These are phyloP conservation scores for Phaethon lepturus DNA, from an alignment of 2,113 vertebrate genomes.

Conservation along the genomic window DNA sequence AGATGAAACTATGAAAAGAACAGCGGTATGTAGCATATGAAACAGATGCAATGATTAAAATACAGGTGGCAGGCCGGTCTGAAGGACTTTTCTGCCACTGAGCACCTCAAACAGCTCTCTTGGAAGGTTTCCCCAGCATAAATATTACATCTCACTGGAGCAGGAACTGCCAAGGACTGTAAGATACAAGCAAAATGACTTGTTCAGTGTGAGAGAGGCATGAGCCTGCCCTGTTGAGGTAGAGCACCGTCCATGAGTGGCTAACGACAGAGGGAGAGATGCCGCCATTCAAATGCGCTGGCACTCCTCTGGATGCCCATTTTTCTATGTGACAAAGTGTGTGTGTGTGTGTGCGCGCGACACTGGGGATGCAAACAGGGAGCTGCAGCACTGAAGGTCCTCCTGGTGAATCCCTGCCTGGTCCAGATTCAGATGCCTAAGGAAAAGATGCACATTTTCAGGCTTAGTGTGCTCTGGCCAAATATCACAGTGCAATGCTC, in stretches of 20 bases:
- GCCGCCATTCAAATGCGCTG: background rate
- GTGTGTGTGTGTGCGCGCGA: background rate
- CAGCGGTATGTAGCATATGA: fast-evolving
- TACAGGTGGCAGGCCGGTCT: background rate
- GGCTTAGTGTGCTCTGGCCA: background rate
- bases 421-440: background rate
- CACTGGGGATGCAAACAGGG: background rate
- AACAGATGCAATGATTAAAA: background rate
- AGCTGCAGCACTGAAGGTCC: background rate
- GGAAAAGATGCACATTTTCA: background rate
- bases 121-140: background rate
- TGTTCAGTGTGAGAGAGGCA: background rate
- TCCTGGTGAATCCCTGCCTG: background rate
- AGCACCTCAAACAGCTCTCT: background rate
- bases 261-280: background rate
- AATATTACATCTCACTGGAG: background rate
- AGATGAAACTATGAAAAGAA: background rate
- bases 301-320: background rate
- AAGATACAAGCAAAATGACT: background rate
- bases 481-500: background rate
- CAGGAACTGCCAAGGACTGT: background rate
- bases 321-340: background rate
- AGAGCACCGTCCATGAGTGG: background rate
- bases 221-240: fast-evolving
- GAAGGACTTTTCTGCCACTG: background rate